Evolutionary conservation across 2,888 invertebrate species (phyloP).

Genomic region (Eupithecia tripunctaria): DNA sequence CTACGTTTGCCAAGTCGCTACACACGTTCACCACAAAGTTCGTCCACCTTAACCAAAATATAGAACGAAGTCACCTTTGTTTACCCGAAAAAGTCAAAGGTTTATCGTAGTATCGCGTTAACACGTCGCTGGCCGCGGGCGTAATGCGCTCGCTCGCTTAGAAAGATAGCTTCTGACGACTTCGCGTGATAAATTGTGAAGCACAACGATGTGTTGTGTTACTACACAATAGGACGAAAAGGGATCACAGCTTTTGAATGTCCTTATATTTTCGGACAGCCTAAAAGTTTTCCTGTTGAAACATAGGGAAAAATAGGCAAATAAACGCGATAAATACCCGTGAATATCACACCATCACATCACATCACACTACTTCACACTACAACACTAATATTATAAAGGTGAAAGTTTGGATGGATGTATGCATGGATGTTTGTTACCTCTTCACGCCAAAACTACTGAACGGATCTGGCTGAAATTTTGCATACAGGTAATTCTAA

Average conservation of each 20-base stretch:
- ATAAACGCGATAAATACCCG: no score
- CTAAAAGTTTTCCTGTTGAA: no score
- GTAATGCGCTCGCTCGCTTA: slow-evolving; percentile 24
- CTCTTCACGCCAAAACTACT: no score
- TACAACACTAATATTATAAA: no score
- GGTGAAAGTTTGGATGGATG: no score
- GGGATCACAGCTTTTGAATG: neutral
- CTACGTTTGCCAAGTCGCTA: neutral
- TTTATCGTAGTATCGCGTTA: slow-evolving; percentile 27
- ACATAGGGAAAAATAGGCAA: no score
- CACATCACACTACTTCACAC: no score
- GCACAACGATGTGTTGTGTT: slow-evolving; percentile 19
- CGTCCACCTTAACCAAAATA: neutral
- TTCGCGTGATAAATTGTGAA: slow-evolving; percentile 29
- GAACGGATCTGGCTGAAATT: no score
- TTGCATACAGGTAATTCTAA: no score
- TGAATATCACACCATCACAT: no score
- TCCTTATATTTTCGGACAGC: neutral
- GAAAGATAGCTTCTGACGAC: slow-evolving; percentile 33
- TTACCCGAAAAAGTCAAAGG: slow-evolving; percentile 9
- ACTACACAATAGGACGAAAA: neutral
- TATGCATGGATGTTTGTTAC: no score
- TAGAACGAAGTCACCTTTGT: slow-evolving; percentile 19
- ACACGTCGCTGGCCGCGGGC: slow-evolving; percentile 23
- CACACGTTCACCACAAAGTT: neutral